A percentile compares a stretch with the other conserved stretches of the same genome.
Conservation (phyloP, 2,888 invertebrate genomes). For the Suillia variegata region DNA sequence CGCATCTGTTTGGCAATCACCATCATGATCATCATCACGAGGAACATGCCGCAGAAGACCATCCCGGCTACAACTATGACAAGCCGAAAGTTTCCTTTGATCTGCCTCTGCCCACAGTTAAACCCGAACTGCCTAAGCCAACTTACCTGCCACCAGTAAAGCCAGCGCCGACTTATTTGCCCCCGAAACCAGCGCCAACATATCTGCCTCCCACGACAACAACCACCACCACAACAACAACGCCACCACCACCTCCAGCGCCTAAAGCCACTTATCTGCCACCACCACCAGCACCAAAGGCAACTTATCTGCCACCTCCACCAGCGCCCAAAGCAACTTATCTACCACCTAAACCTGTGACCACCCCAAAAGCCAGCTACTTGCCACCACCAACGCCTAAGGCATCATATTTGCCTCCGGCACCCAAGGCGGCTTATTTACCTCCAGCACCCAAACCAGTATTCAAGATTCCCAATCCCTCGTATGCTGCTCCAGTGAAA, state of each 20-base stretch:
- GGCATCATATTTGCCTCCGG: constrained; percentile 38
- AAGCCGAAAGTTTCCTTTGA: constrained; percentile 39
- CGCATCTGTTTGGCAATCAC: constrained; percentile 38
- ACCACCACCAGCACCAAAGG: constrained; percentile 22
- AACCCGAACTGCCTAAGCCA: too few relatives aligned
- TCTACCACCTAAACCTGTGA: constrained; percentile 20
- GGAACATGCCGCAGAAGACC: too few relatives aligned
- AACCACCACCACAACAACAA: constrained; percentile 21
- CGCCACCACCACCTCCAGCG: constrained; percentile 22
- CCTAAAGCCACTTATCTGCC: constrained; percentile 24
- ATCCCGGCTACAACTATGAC: constrained; percentile 38
- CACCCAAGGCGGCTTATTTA: constrained; percentile 30
- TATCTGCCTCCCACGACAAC: background rate
- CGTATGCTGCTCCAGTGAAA: constrained; percentile 51
- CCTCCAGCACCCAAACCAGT: constrained; percentile 29
- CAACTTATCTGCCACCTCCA: constrained; percentile 30
- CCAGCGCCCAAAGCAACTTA: constrained; percentile 26
- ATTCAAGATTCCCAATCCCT: constrained; percentile 50
- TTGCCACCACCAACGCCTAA: constrained; percentile 31
- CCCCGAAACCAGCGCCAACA: too few relatives aligned
- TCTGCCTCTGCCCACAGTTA: constrained; percentile 24
- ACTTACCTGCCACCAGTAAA: too few relatives aligned
- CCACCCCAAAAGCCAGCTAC: constrained; percentile 23
- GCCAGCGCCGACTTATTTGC: too few relatives aligned
- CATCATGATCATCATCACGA: too few relatives aligned